These are phyloP conservation scores for Drosophila pseudotakahashii DNA, from an alignment of 2,888 invertebrate species.

Conservation along the genomic window DNA sequence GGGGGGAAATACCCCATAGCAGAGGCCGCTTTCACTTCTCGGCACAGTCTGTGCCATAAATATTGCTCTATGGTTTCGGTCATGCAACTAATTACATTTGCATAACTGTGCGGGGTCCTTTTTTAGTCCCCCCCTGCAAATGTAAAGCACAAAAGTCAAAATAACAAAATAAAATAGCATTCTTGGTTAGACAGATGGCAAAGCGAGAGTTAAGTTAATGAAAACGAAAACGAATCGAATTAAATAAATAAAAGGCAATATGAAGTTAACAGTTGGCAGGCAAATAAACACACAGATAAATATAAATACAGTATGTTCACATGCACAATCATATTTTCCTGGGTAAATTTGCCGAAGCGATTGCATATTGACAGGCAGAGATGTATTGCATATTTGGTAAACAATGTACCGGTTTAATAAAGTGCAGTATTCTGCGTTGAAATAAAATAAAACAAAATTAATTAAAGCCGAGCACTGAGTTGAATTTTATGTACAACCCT, in stretches of 20 bases:
- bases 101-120: conserved; percentile 56
- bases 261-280: conserved; percentile 28
- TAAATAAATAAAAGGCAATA: conserved; percentile 44
- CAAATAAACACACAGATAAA: conserved; percentile 11
- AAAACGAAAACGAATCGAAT: conserved; percentile 51
- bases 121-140: not conserved
- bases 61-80: conserved; percentile 75
- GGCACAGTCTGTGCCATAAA: conserved; percentile 74
- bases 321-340: conserved; percentile 11
- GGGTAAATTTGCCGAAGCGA: conserved; percentile 4
- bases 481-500: not conserved
- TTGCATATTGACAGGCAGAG: conserved; percentile 8
- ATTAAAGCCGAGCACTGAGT: not conserved
- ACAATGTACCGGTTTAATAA: conserved; percentile 11
- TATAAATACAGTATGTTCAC: not conserved
- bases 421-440: not conserved
- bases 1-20: conserved; percentile 2
- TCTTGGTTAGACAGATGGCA: conserved; percentile 37
- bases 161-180: conserved; percentile 29
- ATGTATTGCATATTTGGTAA: conserved; percentile 16
- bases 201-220: conserved; percentile 42
- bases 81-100: conserved; percentile 80
- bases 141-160: conserved; percentile 27
- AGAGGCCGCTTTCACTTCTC: conserved; percentile 54
- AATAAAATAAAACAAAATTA: not conserved